phyloP scores from a whole-genome alignment of 2,113 vertebrate species.

The Rhombomys opimus region DNA sequence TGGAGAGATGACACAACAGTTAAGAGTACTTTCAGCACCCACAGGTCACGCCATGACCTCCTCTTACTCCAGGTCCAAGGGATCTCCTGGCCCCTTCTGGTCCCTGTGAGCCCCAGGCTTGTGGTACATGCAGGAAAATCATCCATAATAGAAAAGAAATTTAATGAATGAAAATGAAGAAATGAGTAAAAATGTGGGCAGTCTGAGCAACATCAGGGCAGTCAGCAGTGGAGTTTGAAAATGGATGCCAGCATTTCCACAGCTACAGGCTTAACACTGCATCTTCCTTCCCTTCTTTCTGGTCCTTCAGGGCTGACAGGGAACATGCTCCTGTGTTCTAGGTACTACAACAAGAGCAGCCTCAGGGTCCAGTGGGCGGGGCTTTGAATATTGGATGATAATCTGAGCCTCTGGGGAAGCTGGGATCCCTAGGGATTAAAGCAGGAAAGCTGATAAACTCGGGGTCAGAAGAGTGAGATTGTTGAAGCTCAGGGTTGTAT shows the following conservation, averaged over 20 bases:
- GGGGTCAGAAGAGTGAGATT: not conserved
- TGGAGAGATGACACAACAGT: not conserved
- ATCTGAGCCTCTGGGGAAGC: not conserved
- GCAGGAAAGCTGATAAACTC: not conserved
- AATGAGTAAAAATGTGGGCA: not conserved
- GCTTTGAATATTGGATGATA: not conserved
- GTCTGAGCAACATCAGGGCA: not conserved
- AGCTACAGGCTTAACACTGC: fast-evolving
- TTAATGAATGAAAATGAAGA: not conserved
- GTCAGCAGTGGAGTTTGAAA: too few species aligned
- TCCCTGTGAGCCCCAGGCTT: not conserved
- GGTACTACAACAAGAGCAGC: fast-evolving
- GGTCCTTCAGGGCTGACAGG: not conserved
- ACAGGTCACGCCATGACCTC: not conserved
- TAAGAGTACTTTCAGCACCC: not conserved
- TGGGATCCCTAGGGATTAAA: not conserved
- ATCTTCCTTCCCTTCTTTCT: not conserved
- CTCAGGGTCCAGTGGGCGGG: not conserved
- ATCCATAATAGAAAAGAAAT: not conserved
- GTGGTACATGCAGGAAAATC: not conserved
- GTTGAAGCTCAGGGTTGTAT: not conserved
- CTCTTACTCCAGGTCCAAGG: not conserved
- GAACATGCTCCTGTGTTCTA: not conserved
- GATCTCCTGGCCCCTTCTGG: not conserved
- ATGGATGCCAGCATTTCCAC: not conserved